A percentile compares a stretch with the other conserved stretches of the same genome.
These are phyloP conservation scores for Bolinopsis microptera DNA, from an alignment of 37 sponge, comb jelly and placozoan species.

Conservation along the genomic window DNA sequence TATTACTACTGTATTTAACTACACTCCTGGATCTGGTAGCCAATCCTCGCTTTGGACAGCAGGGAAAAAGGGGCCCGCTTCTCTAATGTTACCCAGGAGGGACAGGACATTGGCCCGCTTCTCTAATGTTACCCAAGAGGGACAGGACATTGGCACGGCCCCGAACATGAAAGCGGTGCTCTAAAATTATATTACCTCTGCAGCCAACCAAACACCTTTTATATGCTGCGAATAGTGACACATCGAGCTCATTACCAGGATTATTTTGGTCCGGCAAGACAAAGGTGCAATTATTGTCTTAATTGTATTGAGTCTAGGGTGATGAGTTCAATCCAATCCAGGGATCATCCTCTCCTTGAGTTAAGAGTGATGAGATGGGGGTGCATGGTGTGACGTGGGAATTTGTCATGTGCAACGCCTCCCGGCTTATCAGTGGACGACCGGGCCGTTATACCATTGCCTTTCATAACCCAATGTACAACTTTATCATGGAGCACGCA, in stretches of 20 bases:
- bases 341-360: neutral
- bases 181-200: neutral
- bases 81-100: no score
- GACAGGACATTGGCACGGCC: neutral
- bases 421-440: neutral
- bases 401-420: neutral
- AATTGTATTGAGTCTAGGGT: neutral
- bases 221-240: neutral
- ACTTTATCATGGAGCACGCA: neutral
- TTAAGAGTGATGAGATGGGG: neutral
- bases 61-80: no score
- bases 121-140: no score
- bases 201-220: neutral
- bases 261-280: neutral
- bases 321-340: constrained; percentile 10
- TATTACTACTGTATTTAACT: neutral
- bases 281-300: neutral
- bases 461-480: neutral
- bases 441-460: neutral
- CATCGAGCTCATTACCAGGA: neutral
- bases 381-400: neutral
- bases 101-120: neutral
- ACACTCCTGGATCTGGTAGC: neutral
- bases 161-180: neutral
- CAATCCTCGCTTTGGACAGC: neutral